A percentile compares a stretch with the other conserved stretches of the same genome.
Conservation (phyloP, 2,888 invertebrate genomes). For the Belgica antarctica region DNA sequence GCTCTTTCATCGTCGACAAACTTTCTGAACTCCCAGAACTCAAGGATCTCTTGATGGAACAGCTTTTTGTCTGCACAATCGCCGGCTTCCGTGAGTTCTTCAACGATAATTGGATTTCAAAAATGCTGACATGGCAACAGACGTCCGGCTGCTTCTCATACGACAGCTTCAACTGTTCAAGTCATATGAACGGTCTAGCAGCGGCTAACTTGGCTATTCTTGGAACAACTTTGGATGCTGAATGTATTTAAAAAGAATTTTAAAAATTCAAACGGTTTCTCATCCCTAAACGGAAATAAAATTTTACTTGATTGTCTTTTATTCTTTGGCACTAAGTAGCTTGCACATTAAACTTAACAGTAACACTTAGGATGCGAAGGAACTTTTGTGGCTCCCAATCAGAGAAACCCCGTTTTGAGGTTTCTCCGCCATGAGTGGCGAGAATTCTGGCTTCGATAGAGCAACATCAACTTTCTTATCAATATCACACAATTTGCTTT, state of each 20-base stretch:
- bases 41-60: conserved; percentile 26
- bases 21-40: not conserved
- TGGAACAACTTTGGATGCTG: not conserved
- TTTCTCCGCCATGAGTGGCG: not conserved
- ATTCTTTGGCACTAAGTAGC: too few relatives aligned
- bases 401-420: not conserved
- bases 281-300: too few relatives aligned
- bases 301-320: too few relatives aligned
- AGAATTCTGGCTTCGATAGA: not conserved
- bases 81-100: conserved; percentile 22
- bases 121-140: conserved; percentile 17
- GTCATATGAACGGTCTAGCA: conserved; percentile 31
- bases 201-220: conserved; percentile 8
- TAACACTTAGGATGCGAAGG: too few relatives aligned
- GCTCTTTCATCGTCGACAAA: not conserved
- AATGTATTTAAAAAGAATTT: not conserved
- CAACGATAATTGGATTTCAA: not conserved
- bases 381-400: not conserved
- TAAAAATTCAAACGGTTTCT: too few relatives aligned
- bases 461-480: not conserved
- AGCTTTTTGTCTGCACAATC: conserved; percentile 19
- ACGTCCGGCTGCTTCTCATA: conserved; percentile 30
- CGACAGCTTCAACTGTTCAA: not conserved
- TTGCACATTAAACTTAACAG: too few relatives aligned
- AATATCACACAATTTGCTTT: not conserved